phyloP scores from a whole-genome alignment of 2,113 vertebrate species.

The Vulpes lagopus region DNA sequence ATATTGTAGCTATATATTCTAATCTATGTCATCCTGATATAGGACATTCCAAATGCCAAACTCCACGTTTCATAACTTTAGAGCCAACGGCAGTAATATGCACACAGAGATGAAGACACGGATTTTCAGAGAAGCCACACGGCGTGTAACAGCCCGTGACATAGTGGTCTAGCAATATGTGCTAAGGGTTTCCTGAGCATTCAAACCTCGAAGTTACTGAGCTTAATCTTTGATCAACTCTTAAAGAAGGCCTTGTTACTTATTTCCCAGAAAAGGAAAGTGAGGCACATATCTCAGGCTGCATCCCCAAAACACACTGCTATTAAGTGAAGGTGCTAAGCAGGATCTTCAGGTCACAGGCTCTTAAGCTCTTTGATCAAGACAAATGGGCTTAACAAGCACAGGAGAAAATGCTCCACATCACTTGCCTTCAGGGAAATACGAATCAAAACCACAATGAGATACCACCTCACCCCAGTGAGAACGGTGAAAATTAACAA shows the following conservation, averaged over 20 bases:
- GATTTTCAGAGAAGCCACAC: background rate
- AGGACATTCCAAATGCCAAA: background rate
- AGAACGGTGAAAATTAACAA: too few species aligned
- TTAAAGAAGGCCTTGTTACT: background rate
- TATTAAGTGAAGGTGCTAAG: accelerated
- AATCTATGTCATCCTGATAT: accelerated
- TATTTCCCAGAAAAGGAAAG: background rate
- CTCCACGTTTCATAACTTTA: background rate
- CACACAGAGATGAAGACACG: too few species aligned
- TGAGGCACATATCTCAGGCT: accelerated
- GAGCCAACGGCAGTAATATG: accelerated
- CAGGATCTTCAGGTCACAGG: background rate
- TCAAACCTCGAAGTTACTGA: background rate
- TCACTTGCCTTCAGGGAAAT: too few species aligned
- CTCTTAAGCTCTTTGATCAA: background rate
- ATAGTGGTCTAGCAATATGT: accelerated
- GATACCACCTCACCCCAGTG: too few species aligned
- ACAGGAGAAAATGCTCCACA: too few species aligned
- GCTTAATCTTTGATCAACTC: background rate
- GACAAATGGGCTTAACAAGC: accelerated
- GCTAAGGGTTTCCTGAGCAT: too few species aligned
- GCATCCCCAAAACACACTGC: too few species aligned
- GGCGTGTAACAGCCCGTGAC: accelerated
- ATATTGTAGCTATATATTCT: background rate
- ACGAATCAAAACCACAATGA: too few species aligned